phyloP scores from a whole-genome alignment of 92 coral and sea anemone genomes.

The Phenganax stokvisi region DNA sequence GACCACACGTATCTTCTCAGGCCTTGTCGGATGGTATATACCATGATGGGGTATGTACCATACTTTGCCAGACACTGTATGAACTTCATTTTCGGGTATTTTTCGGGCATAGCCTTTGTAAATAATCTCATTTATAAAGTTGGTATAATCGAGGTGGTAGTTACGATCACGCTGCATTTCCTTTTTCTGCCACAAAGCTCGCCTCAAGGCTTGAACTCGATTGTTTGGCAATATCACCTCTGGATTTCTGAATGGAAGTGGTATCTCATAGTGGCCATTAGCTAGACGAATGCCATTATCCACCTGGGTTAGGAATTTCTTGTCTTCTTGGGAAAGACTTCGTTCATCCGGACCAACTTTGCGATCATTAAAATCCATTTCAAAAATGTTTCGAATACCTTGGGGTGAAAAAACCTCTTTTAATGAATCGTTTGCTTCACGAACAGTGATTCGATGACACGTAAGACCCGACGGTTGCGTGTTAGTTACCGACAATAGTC shows the following conservation, averaged over 20 bases:
- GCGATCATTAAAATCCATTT: slow-evolving; percentile 50
- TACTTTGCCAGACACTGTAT: slow-evolving; percentile 37
- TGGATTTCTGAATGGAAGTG: slow-evolving; percentile 53
- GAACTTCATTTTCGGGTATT: slow-evolving; percentile 34
- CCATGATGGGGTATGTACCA: slow-evolving; percentile 62
- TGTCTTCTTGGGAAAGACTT: slow-evolving; percentile 57
- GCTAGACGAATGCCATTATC: slow-evolving; percentile 37
- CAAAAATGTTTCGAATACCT: slow-evolving; percentile 51
- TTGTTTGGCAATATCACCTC: slow-evolving; percentile 54
- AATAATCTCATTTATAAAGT: slow-evolving; percentile 48
- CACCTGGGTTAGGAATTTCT: slow-evolving; percentile 42
- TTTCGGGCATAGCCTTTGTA: slow-evolving; percentile 49
- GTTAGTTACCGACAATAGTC: slow-evolving; percentile 37
- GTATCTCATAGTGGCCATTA: slow-evolving; percentile 53
- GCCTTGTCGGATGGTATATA: slow-evolving; percentile 53
- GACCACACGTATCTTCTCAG: slow-evolving; percentile 51
- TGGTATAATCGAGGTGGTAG: slow-evolving; percentile 44
- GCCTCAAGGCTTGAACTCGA: slow-evolving; percentile 46
- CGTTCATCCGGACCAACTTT: slow-evolving; percentile 41
- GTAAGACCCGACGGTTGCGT: not conserved
- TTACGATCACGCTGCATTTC: slow-evolving; percentile 42
- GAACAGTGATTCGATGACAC: slow-evolving; percentile 43
- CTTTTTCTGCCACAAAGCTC: slow-evolving; percentile 49
- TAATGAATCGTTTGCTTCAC: slow-evolving; percentile 38
- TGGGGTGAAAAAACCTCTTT: slow-evolving; percentile 47